phyloP scores from a whole-genome alignment of 1,140 invertebrate genomes.

The Chrysomallon squamiferum region DNA sequence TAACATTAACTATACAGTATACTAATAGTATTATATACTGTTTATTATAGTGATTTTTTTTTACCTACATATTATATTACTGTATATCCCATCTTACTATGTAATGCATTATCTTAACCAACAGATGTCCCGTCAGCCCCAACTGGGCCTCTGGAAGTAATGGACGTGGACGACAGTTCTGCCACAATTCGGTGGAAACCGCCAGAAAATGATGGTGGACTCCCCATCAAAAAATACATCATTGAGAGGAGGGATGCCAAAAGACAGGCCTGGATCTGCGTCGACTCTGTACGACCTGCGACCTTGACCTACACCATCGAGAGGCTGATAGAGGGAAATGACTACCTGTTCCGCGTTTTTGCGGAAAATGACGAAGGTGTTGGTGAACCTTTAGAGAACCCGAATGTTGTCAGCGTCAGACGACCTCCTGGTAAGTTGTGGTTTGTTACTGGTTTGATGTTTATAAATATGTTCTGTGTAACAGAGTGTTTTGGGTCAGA shows the following conservation, averaged over 20 bases:
- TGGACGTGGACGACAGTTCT: slow-evolving; percentile 90
- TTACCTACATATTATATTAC: too few relatives aligned
- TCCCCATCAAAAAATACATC: slow-evolving; percentile 94
- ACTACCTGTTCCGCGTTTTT: slow-evolving; percentile 88
- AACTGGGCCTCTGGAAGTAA: slow-evolving; percentile 90
- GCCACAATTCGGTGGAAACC: slow-evolving; percentile 93
- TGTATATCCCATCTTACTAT: too few relatives aligned
- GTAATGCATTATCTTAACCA: slow-evolving; percentile 66
- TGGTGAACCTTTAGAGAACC: slow-evolving; percentile 84
- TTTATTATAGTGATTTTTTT: too few relatives aligned
- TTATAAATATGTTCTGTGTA: too few relatives aligned
- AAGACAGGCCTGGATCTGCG: slow-evolving; percentile 49
- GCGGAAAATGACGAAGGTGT: slow-evolving; percentile 90
- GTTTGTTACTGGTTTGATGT: too few relatives aligned
- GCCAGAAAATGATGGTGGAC: slow-evolving; percentile 90
- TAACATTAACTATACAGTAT: too few relatives aligned
- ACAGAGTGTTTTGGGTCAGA: too few relatives aligned
- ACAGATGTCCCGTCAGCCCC: slow-evolving; percentile 86
- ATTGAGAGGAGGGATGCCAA: slow-evolving; percentile 78
- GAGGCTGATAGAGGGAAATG: slow-evolving; percentile 86
- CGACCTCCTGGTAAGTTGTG: slow-evolving; percentile 37
- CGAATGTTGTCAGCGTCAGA: slow-evolving; percentile 71
- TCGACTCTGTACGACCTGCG: slow-evolving; percentile 36
- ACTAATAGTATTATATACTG: too few relatives aligned
- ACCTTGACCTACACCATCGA: slow-evolving; percentile 70